A percentile compares a stretch with the other conserved stretches of the same genome.
Conservation (phyloP, 2,888 invertebrate species). For the Lasioglossum leucozonium region DNA sequence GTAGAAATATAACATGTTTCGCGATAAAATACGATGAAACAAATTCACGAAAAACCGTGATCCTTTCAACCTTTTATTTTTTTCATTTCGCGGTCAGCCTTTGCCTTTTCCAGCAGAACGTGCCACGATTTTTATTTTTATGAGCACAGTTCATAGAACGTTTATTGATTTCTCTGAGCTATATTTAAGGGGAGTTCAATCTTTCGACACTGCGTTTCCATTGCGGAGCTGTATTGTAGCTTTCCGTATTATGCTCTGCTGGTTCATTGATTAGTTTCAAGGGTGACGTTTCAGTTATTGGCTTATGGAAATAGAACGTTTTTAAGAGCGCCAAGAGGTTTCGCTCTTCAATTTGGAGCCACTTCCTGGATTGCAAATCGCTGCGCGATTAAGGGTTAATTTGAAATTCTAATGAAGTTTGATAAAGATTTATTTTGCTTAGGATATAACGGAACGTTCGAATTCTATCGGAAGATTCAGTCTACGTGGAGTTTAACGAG, state of each 20-base stretch:
- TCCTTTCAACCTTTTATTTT: not conserved
- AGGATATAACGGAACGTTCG: no score
- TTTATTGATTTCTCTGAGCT: not conserved
- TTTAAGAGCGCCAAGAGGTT: not conserved
- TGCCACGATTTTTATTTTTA: not conserved
- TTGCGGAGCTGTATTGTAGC: not conserved
- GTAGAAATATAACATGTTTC: not conserved
- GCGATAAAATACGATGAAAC: not conserved
- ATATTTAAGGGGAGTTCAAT: not conserved
- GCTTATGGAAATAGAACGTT: not conserved
- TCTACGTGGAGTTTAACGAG: not conserved
- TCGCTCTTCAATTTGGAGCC: not conserved
- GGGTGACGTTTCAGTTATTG: not conserved
- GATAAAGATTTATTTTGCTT: not conserved
- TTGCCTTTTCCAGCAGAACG: not conserved
- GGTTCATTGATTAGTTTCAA: conserved; percentile 6
- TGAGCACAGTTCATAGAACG: not conserved
- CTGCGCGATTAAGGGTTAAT: not conserved
- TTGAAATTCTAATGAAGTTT: not conserved
- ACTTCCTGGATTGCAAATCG: not conserved
- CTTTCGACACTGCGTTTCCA: not conserved
- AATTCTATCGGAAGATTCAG: no score
- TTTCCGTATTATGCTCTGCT: not conserved
- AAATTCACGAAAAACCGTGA: not conserved
- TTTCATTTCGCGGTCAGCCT: not conserved